Evolutionary conservation across 2,113 vertebrate species (phyloP), one percentile per base, ranked within the genome.

Genomic region (Spea multiplicata): DNA sequence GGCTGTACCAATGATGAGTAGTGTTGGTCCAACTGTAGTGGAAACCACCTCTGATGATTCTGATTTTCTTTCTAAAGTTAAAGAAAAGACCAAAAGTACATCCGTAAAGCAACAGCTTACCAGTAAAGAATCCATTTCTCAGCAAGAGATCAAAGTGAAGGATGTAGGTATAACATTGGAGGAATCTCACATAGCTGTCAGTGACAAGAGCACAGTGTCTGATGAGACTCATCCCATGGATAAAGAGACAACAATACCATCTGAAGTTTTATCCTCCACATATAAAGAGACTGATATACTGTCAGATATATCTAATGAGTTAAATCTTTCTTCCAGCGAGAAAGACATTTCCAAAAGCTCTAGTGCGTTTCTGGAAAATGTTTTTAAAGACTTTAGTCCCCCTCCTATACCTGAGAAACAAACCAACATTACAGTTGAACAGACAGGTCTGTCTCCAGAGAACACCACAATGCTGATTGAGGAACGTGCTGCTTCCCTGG

Each of bases 361-460:
- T 62, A 68, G 52, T 66, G 65, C 52, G 68, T 50, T 50, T 59
- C 12, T 61, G 48, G 62, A 66, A 59, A 73, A 65, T 8, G 8
- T 66, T 64, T 78, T 59, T 78, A 61, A 66, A 55, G 57, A 72
- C 17, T 16, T 49, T 62, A 68, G 52, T 66, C 65, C 52, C 68
- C 64, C 49, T 59, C 12, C 55, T 62, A 55, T 67, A 70, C 46
- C 66, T 69, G 68, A 30, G 17, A 10, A 64, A 17, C n/a, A 64
- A 64, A 5, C 30, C 30, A 9, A 4, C 30, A 16, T 16, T 5
- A 64, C n/a, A 64, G 61, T 6, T 30, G 9, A 64, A 17, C 5
- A 17, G 61, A 14, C n/a, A 64, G n/a, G 0, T 13, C 5, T 30
- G 16, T 5, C n/a, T 30, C 66, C 46, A 59, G 44, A 68, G 46